Evolutionary conservation across 2,113 vertebrate species (phyloP).

Genomic region (Seriola dumerili): DNA sequence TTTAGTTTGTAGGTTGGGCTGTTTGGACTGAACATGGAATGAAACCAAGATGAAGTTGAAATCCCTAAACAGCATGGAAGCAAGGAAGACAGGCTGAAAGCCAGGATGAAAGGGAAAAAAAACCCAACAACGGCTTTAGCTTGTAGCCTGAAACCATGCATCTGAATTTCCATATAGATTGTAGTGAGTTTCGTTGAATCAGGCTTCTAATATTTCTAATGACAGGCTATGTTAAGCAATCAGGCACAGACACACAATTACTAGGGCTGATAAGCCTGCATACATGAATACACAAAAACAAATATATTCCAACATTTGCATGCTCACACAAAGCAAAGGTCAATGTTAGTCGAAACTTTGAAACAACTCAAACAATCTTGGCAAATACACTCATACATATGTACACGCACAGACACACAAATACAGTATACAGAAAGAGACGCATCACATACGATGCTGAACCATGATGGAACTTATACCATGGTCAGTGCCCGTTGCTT

Average conservation of each 20-base stretch:
- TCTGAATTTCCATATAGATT: slow-evolving; percentile 71
- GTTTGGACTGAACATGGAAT: background rate
- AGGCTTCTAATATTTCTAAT: slow-evolving; percentile 51
- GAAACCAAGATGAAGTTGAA: background rate
- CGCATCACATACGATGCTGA: background rate
- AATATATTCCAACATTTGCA: slow-evolving; percentile 17
- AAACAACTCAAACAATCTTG: background rate
- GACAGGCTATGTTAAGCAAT: slow-evolving; percentile 56
- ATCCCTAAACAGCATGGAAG: background rate
- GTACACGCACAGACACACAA: background rate
- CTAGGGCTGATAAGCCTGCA: slow-evolving; percentile 31
- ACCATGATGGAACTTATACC: too few species aligned
- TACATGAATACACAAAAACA: slow-evolving; percentile 49
- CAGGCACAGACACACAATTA: slow-evolving; percentile 57
- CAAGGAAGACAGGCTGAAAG: background rate
- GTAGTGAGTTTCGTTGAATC: slow-evolving; percentile 37
- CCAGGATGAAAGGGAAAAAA: slow-evolving; percentile 5
- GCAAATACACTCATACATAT: background rate
- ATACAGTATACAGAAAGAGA: background rate
- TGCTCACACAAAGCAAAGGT: background rate
- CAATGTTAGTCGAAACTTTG: background rate
- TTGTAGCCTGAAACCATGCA: slow-evolving; percentile 45
- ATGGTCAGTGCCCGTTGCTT: background rate
- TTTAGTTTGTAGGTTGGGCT: background rate
- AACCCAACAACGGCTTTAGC: background rate